Evolutionary conservation across 2,797 vertebrate species (phyloP).

Genomic region (Enteromius mattozi): DNA sequence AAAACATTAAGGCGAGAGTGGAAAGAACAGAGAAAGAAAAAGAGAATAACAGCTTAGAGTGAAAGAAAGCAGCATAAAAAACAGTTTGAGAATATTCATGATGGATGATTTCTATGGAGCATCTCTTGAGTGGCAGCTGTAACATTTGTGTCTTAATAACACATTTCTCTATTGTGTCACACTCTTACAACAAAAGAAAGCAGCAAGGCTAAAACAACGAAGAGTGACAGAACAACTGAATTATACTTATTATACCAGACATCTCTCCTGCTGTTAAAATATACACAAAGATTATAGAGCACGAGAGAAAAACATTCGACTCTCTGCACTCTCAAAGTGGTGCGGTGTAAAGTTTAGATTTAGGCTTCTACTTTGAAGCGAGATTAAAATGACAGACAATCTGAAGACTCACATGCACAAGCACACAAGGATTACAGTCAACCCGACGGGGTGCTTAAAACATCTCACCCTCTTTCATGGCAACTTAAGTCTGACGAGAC

Average conservation of each 20-base stretch:
- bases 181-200: conserved; percentile 24
- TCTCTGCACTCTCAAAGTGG: neutral
- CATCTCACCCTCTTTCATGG: conserved; percentile 41
- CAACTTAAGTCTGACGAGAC: conserved; percentile 35
- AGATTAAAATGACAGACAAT: conserved; percentile 28
- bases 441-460: conserved; percentile 2
- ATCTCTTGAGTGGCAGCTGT: conserved; percentile 49
- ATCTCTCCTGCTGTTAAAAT: conserved; percentile 20
- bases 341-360: neutral
- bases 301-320: neutral
- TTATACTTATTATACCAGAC: conserved; percentile 8
- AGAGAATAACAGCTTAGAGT: neutral
- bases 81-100: conserved; percentile 4
- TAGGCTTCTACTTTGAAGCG: conserved; percentile 4
- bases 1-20: neutral
- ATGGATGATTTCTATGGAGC: conserved; percentile 33
- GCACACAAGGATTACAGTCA: conserved; percentile 16
- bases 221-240: conserved; percentile 4
- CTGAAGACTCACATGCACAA: neutral
- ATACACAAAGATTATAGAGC: neutral
- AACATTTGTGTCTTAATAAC: conserved; percentile 43
- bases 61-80: neutral
- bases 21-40: neutral
- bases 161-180: conserved; percentile 24
- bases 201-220: conserved; percentile 21